Evolutionary conservation across 2,113 vertebrate genomes (phyloP).

Genomic region (Vulpes lagopus): DNA sequence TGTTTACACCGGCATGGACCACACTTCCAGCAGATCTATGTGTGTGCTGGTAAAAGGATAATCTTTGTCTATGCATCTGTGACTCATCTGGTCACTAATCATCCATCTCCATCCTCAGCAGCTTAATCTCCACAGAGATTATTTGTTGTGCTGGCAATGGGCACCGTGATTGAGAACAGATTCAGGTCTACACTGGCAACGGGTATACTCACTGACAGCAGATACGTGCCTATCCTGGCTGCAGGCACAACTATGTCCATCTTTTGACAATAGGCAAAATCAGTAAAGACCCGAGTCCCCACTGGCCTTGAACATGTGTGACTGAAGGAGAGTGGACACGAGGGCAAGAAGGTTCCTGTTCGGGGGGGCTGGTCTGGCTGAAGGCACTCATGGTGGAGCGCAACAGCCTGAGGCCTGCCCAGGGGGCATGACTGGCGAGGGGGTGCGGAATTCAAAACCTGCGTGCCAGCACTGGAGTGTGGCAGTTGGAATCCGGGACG

Average conservation of each 20-base stretch:
- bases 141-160: background rate
- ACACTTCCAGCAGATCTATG: too few species aligned
- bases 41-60: background rate
- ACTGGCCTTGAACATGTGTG: background rate
- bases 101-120: background rate
- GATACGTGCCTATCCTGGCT: background rate
- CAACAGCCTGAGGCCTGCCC: background rate
- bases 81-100: background rate
- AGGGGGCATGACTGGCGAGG: background rate
- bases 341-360: background rate
- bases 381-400: background rate
- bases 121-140: background rate
- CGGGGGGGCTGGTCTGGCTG: background rate
- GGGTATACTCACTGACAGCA: background rate
- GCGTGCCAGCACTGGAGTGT: background rate
- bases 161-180: background rate
- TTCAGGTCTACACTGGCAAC: background rate
- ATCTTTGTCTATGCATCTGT: background rate
- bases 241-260: background rate
- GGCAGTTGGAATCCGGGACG: slow-evolving; percentile 58
- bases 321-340: background rate
- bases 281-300: background rate
- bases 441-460: background rate
- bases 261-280: background rate
- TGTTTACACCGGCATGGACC: fast-evolving